Base-by-base conservation (phyloP, 2,888 invertebrate species). In the Unio delphinus region DNA sequence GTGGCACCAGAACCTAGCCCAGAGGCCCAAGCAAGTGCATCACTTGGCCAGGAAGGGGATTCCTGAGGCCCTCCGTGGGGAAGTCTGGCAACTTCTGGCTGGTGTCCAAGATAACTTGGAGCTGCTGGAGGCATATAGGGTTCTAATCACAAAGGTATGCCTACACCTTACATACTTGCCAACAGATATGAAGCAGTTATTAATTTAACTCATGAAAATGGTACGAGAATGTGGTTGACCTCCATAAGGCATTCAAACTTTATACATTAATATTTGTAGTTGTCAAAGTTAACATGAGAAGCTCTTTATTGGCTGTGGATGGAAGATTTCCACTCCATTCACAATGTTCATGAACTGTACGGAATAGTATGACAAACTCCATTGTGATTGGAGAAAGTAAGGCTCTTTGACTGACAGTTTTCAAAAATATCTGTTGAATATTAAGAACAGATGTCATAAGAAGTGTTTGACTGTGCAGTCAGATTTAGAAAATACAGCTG, bases 11-110 rank as follows among this genome's bases (percentile, higher is more conserved):
- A 90, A 90, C 72, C 83, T 90, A 18, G 73, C 87, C 5, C 85
- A 87, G 72, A 84, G 95, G n/a, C 98, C 99, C 0, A 94, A 95
- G 78, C 83, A 84, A 79, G 86, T 89, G 26, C 80, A 79, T 26
- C 80, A 80, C 23, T 78, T 90, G 70, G 85, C 84, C n/a, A 85
- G 88, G 61, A 89, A 89, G 72, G 98, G 99, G 0, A 95, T 99
- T 67, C 99, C 99, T 0, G 99, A 99, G 90, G 97, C 98, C 0
- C 91, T 99, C 55, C 93, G 99, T 59, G 98, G 98, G 0, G 97
- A 98, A 91, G 97, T 99, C 64, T 99, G 99, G 99, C 97, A 98
- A 89, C 93, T 98, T 71, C 91, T 99, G 77, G 95, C 97, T 23
- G 95, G 95, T 59, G 95, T 96, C 68, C 95, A 95, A 83, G 94